Evolutionary conservation across 1,140 invertebrate genomes (phyloP), one percentile per base, ranked within the genome.

Genomic region (Diplogasteroides magnus): DNA sequence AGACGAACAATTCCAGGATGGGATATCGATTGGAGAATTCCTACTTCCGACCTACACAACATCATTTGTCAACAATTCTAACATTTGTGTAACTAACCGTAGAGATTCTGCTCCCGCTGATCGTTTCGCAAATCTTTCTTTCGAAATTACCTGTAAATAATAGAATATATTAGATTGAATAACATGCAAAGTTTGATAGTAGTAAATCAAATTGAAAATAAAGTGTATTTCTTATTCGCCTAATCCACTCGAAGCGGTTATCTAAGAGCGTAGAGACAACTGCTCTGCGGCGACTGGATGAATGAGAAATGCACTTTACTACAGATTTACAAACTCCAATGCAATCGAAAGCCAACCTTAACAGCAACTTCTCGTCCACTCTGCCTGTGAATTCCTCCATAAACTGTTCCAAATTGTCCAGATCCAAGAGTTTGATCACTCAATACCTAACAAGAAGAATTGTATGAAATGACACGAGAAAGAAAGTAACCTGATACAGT

Each of bases 401-500:
- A 97, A 31, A 98, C 95, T 76, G 94, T 94, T 29, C 95, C 95
- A 86, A 98, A 98, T 85, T 98, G 95, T 0, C 95, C 95, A 15
- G 93, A 97, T 27, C 95, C 95, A 2, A 98, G 87, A 57, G 97
- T 91, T 85, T 97, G 94, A 81, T 98, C 94, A 0, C 93, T 91
- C 84, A 91, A 92, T 73, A 98, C 97, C 84, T 95, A 91, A 86
- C 94, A 95, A 60, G 28, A 55, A 25, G 14, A 11, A 77, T 29
- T 25, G 57, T 66, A 31, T 31, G 32, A 19, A 65, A 81, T 83
- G 48, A 72, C 15, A 1, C 68, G 14, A 25, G 28, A 26, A 67
- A 55, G 25, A 23, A 71, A 27, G 28, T 26, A 28, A 78, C 77
- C 59, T 82, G 80, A 65, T 82, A 82, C 1, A 82, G 57, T 58